Evolutionary conservation across 2,113 vertebrate genomes (phyloP).

Genomic region (Probosciger aterrimus): DNA sequence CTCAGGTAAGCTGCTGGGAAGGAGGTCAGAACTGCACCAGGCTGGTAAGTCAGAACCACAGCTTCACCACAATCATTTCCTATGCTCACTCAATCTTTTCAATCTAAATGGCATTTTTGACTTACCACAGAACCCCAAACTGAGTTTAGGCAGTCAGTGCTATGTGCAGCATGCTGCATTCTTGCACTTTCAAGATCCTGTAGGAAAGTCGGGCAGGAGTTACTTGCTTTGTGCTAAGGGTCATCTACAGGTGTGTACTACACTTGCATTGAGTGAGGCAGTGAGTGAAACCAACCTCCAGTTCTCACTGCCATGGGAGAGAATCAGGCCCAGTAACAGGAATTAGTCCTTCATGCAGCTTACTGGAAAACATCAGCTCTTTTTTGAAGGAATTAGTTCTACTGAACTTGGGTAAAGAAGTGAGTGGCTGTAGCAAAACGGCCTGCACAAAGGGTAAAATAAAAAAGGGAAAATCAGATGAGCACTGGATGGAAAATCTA

Average conservation of each 20-base stretch:
- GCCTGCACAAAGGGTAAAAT: neutral
- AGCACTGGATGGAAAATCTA: neutral
- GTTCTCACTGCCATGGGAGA: neutral
- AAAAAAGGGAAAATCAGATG: neutral
- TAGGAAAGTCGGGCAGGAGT: neutral
- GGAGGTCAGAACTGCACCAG: neutral
- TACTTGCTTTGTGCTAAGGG: neutral
- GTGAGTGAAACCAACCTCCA: neutral
- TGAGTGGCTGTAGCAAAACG: neutral
- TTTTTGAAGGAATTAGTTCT: neutral
- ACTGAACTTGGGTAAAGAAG: neutral
- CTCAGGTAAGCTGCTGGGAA: neutral
- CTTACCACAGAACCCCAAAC: neutral
- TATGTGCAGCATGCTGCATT: neutral
- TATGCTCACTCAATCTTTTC: neutral
- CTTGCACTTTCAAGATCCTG: neutral
- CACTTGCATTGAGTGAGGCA: neutral
- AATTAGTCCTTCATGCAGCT: neutral
- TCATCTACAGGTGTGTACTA: neutral
- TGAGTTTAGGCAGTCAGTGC: neutral
- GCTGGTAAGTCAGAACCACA: neutral
- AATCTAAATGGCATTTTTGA: neutral
- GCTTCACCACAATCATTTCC: neutral
- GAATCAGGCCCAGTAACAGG: neutral
- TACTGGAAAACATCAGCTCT: neutral